phyloP scores from a whole-genome alignment of 2,797 vertebrate genomes.

The Schizothorax lantsangensis region DNA sequence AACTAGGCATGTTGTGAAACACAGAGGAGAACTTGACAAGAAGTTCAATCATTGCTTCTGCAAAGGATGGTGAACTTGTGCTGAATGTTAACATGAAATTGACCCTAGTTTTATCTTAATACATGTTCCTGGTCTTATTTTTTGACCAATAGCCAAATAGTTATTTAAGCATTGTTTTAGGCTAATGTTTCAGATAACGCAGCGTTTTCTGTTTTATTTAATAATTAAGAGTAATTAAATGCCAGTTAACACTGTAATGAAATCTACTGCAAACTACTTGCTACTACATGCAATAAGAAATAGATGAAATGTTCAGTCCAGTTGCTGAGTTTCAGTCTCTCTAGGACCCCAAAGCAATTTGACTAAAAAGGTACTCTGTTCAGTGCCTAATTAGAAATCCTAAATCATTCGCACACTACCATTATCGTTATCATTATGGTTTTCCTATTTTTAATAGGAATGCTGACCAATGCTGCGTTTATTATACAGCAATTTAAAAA shows the following conservation, averaged over 20 bases:
- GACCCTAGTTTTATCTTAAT: not conserved
- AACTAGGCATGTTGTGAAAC: conserved; percentile 2
- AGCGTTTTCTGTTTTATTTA: not conserved
- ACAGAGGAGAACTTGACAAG: not conserved
- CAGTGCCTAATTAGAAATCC: not conserved
- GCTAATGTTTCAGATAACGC: not conserved
- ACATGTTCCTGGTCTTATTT: not conserved
- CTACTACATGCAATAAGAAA: not conserved
- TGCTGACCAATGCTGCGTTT: not conserved
- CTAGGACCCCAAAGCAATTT: not conserved
- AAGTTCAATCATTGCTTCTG: conserved; percentile 6
- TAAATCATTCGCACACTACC: not conserved
- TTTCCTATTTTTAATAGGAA: not conserved
- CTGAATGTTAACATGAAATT: not conserved
- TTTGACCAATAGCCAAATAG: not conserved
- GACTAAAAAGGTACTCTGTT: not conserved
- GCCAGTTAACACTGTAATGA: not conserved
- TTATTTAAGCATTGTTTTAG: not conserved
- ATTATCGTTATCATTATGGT: not conserved
- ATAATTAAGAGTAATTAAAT: not conserved
- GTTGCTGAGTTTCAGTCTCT: not conserved
- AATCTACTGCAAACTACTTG: not conserved
- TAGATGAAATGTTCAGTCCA: not conserved
- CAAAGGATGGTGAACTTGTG: not conserved
- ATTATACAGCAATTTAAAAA: not conserved